Base-by-base conservation (phyloP, 2,797 vertebrate species). In the Protonibea diacanthus region DNA sequence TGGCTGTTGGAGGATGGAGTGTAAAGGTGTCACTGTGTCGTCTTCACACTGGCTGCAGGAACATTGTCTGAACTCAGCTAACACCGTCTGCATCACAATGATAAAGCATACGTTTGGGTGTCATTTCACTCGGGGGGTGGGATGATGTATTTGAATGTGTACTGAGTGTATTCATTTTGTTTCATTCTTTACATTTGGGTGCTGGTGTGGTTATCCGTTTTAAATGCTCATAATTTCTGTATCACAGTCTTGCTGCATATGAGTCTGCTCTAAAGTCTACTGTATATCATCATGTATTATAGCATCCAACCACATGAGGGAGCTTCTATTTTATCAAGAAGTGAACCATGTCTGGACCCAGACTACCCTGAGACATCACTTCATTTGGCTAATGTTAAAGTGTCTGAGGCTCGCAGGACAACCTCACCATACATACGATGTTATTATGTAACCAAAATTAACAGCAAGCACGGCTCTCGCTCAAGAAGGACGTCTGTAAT, bases 381-480 rank as follows among this genome's bases (percentile, higher is more conserved):
- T 57, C 0, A 58, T 66, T 62, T 48, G 48, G 10, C 27, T 48
- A 13, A 44, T 17, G 17, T 25, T 38, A 12, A 60, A 49, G 21
- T 27, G 23, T 53, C 6, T 48, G 64, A 59, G 47, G 51, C 5
- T 33, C 62, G 18, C 60, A 53, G 49, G 60, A 71, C 27, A 59
- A 49, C 74, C 69, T 88, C 71, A 62, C 76, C 55, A 67, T 68
- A 60, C 56, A 79, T 47, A 15, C 42, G 14, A 49, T 76, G 70
- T 48, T 78, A 55, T 83, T 5, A 59, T 64, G 7, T 45, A 17
- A 29, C 33, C 23, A n/a, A 52, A 86, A 81, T 88, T 67, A 84
- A 86, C 82, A 88, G 86, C 81, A 86, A 76, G 76, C 56, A 66
- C 6, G 25, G 61, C 71, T 55, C 49, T 71, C 25, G 48, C 61